Evolutionary conservation across 2,888 invertebrate species (phyloP).

Genomic region (Cosmopolites sordidus): DNA sequence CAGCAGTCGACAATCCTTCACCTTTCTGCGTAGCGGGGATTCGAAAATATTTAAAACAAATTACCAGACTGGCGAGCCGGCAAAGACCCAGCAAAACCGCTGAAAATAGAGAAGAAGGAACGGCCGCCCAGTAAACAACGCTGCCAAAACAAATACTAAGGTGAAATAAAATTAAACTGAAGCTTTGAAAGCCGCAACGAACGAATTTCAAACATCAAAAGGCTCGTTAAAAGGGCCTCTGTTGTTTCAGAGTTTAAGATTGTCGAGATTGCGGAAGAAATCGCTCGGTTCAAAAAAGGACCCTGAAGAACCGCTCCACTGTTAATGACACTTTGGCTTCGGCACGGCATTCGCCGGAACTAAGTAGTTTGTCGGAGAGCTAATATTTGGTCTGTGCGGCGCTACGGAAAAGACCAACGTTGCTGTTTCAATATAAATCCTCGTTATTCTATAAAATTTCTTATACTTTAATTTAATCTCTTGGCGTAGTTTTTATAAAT

Average conservation of each 20-base stretch:
- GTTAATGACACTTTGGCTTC: constrained; percentile 11
- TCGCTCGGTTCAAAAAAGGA: constrained; percentile 9
- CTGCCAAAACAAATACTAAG: constrained; percentile 13
- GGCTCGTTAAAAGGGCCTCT: constrained; percentile 13
- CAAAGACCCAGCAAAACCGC: background rate
- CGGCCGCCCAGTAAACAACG: constrained; percentile 2
- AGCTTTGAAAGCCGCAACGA: constrained; percentile 10
- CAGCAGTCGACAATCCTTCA: background rate
- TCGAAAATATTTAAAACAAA: background rate
- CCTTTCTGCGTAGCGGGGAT: too few relatives aligned
- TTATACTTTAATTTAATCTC: too few relatives aligned
- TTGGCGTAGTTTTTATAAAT: too few relatives aligned
- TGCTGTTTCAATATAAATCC: too few relatives aligned
- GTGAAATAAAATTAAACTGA: constrained; percentile 13
- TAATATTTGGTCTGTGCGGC: background rate
- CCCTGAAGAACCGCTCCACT: constrained; percentile 1
- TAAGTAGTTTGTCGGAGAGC: background rate
- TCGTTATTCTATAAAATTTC: too few relatives aligned
- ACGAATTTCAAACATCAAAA: constrained; percentile 19
- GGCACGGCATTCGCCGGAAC: background rate
- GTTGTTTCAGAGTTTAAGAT: constrained; percentile 19
- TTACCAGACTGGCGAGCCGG: background rate
- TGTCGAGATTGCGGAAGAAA: constrained; percentile 18
- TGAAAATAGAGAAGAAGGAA: background rate
- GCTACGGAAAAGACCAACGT: too few relatives aligned